These are phyloP conservation scores for Lepus americanus DNA, from an alignment of 2,113 vertebrate genomes.

Conservation along the genomic window DNA sequence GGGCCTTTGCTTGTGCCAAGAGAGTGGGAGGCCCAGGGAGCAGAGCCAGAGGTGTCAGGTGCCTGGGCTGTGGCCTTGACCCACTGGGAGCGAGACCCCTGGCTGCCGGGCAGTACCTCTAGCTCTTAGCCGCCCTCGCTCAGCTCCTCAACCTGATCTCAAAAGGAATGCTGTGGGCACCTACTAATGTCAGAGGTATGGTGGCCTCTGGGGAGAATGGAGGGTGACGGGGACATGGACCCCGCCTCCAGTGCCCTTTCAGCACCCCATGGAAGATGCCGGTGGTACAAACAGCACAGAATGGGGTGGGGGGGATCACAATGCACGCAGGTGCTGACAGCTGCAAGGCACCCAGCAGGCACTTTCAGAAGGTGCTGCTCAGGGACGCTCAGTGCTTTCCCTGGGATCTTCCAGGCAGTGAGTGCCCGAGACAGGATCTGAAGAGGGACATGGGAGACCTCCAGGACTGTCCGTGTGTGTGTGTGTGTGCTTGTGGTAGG, in stretches of 20 bases:
- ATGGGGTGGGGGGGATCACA: background rate
- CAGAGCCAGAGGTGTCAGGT: background rate
- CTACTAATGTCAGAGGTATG: background rate
- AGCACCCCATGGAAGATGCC: accelerated
- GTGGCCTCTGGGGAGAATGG: background rate
- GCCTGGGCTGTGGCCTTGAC: accelerated
- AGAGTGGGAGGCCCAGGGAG: background rate
- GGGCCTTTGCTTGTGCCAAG: background rate
- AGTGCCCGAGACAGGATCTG: background rate
- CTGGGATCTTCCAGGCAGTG: background rate
- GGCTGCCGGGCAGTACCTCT: accelerated
- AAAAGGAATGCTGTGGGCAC: background rate
- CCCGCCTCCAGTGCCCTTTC: background rate
- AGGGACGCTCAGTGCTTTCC: background rate
- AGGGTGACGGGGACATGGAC: background rate
- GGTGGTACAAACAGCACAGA: accelerated
- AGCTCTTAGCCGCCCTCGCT: background rate
- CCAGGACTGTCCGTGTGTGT: background rate
- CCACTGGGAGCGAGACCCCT: background rate
- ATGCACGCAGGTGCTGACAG: background rate
- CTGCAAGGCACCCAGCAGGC: accelerated
- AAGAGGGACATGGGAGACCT: background rate
- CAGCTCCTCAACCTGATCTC: background rate
- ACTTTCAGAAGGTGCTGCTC: accelerated
- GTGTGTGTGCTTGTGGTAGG: background rate